Evolutionary conservation across 1,140 invertebrate genomes (phyloP).

Genomic region (Drosophila funebris): DNA sequence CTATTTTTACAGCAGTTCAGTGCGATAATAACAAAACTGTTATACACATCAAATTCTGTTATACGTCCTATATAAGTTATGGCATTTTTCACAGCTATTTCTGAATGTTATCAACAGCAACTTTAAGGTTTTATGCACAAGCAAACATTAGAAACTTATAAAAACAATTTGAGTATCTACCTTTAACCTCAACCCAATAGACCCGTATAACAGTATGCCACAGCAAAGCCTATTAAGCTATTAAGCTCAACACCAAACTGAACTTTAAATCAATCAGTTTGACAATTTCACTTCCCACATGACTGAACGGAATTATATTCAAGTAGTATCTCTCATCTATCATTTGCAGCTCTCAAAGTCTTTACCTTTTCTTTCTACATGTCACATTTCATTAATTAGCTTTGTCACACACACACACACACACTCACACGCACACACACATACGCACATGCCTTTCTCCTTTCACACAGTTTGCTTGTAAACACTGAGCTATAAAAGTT

Average conservation of each 20-base stretch:
- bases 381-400: conserved; percentile 53
- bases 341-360: not conserved
- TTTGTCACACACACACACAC: conserved; percentile 19
- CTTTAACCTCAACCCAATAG: no score
- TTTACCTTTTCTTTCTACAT: conserved; percentile 11
- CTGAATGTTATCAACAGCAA: no score
- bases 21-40: no score
- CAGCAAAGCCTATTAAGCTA: no score
- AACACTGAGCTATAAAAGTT: conserved; percentile 47
- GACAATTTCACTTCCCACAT: not conserved
- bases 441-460: not conserved
- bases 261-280: not conserved
- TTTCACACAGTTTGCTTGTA: conserved; percentile 42
- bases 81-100: no score
- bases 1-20: no score
- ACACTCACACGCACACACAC: not conserved
- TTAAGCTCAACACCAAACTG: not conserved
- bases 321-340: not conserved
- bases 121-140: no score
- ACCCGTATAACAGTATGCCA: no score
- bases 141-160: no score
- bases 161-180: no score
- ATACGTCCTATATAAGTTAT: no score
- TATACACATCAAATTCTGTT: no score
- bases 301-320: not conserved